Evolutionary conservation across 2,113 vertebrate genomes (phyloP).

Genomic region (Myocastor coypus): DNA sequence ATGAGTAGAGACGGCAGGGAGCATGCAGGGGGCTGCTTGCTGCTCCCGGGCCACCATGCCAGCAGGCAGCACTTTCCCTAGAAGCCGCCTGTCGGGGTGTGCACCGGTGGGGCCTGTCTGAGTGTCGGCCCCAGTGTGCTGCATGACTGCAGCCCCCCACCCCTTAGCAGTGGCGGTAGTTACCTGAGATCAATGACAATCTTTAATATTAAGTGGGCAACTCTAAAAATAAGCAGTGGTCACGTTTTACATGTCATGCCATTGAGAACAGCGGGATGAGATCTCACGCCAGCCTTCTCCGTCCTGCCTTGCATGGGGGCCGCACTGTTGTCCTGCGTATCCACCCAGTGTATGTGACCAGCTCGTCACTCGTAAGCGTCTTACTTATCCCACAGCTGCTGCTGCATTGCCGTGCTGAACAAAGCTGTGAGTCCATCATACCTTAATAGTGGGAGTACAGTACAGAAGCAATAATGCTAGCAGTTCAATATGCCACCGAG

Average conservation of each 20-base stretch:
- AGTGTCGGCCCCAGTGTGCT: not conserved
- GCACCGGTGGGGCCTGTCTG: not conserved
- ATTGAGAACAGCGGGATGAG: not conserved
- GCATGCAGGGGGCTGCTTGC: not conserved
- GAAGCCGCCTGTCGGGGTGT: not conserved
- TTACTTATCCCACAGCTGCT: not conserved
- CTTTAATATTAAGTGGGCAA: not conserved
- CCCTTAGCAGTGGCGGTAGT: not conserved
- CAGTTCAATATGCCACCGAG: not conserved
- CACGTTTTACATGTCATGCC: not conserved
- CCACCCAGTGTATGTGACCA: not conserved
- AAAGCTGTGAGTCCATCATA: not conserved
- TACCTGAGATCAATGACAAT: not conserved
- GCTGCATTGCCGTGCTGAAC: too few species aligned
- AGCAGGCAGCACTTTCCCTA: not conserved
- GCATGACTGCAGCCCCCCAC: not conserved
- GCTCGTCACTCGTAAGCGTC: too few species aligned
- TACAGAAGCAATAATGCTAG: not conserved
- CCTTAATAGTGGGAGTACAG: not conserved
- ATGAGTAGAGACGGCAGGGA: too few species aligned
- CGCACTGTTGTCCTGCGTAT: not conserved
- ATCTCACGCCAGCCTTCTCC: not conserved
- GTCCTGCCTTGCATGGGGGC: not conserved
- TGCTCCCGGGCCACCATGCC: not conserved
- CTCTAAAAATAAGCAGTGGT: not conserved